Evolutionary conservation across 37 sponge, comb jelly and placozoan genomes (phyloP), one percentile per base, ranked within the genome.

Genomic region (Mnemiopsis leidyi): DNA sequence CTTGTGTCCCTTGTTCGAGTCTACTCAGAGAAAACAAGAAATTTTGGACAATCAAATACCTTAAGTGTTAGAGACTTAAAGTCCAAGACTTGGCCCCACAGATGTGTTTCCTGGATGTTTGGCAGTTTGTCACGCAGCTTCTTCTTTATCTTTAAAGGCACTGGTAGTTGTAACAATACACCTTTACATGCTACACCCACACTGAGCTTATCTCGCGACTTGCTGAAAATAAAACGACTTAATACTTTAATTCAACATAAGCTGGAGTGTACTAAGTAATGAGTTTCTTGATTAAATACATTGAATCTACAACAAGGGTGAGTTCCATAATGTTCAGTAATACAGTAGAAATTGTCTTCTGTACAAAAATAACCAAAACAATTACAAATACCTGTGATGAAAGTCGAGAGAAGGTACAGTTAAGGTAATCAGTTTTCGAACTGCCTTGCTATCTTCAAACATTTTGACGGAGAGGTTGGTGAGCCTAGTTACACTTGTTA

Each of bases 81-180:
- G 48, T 85, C 90, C 25, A 85, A 1, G 24, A 85, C 61, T 37
- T 85, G 90, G 0, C 90, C 90, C 90, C 90, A 85, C 61, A 40
- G 24, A 26, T 85, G 90, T 2, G 38, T 36, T 18, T 85, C 90
- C 61, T 85, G 40, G 0, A 85, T 37, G 3, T 0, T 29, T 0
- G 61, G 26, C 1, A 85, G 24, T 29, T 21, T 85, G 61, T 85
- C 90, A 25, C 90, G 38, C 90, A 85, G 29, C 61, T 25, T 85
- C 61, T 40, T 85, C 90, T 85, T 85, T 23, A 85, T 85, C n/a
- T 40, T 85, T 1, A 85, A 29, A n/a, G 90, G 90, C 2, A 85
- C 39, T 23, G 90, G 90, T 38, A 85, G 61, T 2, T 40, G 90
- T 0, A 85, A 28, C 21, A 85, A n/a, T 61, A 85, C 0, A 23